Percentiles rank a stretch among this genome's conserved stretches.
phyloP scores from a whole-genome alignment of 2,888 invertebrate species.

The Argyresthia albistria region DNA sequence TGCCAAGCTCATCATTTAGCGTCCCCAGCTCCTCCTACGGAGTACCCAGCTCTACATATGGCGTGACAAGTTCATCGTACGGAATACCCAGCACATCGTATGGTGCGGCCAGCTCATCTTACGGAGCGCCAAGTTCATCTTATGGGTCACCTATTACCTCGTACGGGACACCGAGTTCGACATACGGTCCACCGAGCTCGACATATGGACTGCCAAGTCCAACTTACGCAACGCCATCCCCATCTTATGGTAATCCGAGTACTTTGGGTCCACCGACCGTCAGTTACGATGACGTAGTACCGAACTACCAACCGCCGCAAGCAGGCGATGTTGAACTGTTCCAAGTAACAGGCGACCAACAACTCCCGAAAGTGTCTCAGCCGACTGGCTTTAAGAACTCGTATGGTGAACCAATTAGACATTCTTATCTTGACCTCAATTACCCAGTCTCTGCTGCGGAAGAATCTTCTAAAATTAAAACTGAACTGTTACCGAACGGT shows the following conservation, averaged over 20 bases:
- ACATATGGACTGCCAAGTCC: slow-evolving; percentile 6
- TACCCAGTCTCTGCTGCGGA: slow-evolving; percentile 52
- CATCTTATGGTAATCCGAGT: background rate
- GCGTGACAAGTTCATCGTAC: slow-evolving; percentile 21
- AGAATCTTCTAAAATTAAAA: slow-evolving; percentile 53
- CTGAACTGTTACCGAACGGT: slow-evolving; percentile 41
- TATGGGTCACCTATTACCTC: slow-evolving; percentile 3
- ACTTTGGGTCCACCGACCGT: slow-evolving; percentile 27
- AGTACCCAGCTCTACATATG: slow-evolving; percentile 25
- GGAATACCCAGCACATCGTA: slow-evolving; percentile 25
- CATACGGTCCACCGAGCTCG: slow-evolving; percentile 4
- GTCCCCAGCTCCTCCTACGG: slow-evolving; percentile 21
- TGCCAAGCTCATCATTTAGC: slow-evolving; percentile 26
- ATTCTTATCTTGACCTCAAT: slow-evolving; percentile 37
- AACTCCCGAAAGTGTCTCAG: slow-evolving; percentile 45
- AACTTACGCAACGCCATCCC: slow-evolving; percentile 7
- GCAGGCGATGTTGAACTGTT: slow-evolving; percentile 33
- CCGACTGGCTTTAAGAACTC: slow-evolving; percentile 55
- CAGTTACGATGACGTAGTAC: slow-evolving; percentile 26
- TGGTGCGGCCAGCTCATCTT: slow-evolving; percentile 21
- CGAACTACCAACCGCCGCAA: slow-evolving; percentile 35
- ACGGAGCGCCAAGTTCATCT: slow-evolving; percentile 16
- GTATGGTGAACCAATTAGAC: slow-evolving; percentile 54
- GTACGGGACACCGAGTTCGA: slow-evolving; percentile 1
- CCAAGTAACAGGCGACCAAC: slow-evolving; percentile 30